Conservation (phyloP, 2,797 vertebrate genomes). For the Otus scops region DNA sequence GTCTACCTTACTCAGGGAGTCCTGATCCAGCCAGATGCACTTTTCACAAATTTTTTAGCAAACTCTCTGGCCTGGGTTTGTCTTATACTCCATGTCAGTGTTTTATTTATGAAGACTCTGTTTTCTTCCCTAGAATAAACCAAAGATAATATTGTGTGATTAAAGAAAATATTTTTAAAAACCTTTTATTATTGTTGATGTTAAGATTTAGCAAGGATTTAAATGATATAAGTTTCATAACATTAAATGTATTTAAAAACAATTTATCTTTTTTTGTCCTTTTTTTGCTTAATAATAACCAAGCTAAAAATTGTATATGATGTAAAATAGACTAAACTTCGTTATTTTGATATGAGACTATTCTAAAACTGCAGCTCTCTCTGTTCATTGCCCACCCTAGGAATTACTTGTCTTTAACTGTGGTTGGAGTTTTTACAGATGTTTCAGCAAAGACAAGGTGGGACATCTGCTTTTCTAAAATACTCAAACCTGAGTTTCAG, state of each 20-base stretch:
- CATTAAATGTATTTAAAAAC: constrained; percentile 58
- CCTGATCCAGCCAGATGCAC: constrained; percentile 52
- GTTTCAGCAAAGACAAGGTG: background rate
- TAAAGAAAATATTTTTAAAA: constrained; percentile 8
- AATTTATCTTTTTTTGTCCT: background rate
- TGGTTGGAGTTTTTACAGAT: background rate
- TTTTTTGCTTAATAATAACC: background rate
- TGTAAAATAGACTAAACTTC: background rate
- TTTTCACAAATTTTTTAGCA: constrained; percentile 23
- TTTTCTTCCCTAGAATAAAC: constrained; percentile 28
- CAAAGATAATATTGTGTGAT: background rate
- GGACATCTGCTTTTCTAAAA: background rate
- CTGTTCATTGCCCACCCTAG: background rate
- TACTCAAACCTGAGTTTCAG: background rate
- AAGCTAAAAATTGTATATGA: background rate
- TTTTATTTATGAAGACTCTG: constrained; percentile 57
- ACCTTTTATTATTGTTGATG: background rate
- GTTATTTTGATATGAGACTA: background rate
- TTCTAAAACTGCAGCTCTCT: background rate
- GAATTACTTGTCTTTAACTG: background rate
- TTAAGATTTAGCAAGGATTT: constrained; percentile 20
- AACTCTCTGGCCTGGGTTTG: constrained; percentile 55
- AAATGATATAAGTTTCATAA: constrained; percentile 22
- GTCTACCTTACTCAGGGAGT: constrained; percentile 61
- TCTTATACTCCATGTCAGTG: constrained; percentile 42